Base-by-base conservation (phyloP, 2,888 invertebrate species). In the Nematopogon swammerdamellus region DNA sequence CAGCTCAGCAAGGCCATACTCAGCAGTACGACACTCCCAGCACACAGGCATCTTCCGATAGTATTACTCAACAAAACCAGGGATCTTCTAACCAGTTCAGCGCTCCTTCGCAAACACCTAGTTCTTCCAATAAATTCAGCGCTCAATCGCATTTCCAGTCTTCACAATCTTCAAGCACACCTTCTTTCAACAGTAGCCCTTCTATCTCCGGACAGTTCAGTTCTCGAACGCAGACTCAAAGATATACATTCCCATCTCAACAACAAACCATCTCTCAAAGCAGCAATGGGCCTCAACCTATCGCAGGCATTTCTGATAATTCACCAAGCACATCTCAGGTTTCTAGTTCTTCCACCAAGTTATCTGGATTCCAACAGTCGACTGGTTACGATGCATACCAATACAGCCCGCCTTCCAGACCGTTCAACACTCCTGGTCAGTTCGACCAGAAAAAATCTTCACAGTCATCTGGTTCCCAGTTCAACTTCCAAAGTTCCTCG, bases 331-430 rank as follows among this genome's bases (percentile, higher is more conserved):
- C 25, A 8, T 8, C 25, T 25, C 8, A 4, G 25, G 25, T 25
- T 4, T 8, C 25, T 25, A 4, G 4, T 25, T 25, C 25, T 25
- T 8, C 25, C 25, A 25, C 8, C 25, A 8, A 25, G 25, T 25
- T 25, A 6, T 25, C 25, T 25, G 25, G 5, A 4, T 25, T 8
- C 8, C 25, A 25, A 8, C 25, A 25, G 25, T 25, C 25, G 25
- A 6, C 25, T 25, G 8, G 25, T 25, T 8, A 69, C 51, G 54
- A 65, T 50, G 67, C 70, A 14, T 73, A 73, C 50, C 60, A 65
- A 53, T 73, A 74, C 54, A 67, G 65, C 36, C 63, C 62, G 51
- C 73, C 76, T 17, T 57, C 63, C 54, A 55, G 29, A 18, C 54
- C 20, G 50, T 53, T n/a, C 48, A 55, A 5, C 47, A 36, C 36